These are phyloP conservation scores for Aphis craccivora DNA, from an alignment of 1,140 invertebrate genomes.

Conservation along the genomic window DNA sequence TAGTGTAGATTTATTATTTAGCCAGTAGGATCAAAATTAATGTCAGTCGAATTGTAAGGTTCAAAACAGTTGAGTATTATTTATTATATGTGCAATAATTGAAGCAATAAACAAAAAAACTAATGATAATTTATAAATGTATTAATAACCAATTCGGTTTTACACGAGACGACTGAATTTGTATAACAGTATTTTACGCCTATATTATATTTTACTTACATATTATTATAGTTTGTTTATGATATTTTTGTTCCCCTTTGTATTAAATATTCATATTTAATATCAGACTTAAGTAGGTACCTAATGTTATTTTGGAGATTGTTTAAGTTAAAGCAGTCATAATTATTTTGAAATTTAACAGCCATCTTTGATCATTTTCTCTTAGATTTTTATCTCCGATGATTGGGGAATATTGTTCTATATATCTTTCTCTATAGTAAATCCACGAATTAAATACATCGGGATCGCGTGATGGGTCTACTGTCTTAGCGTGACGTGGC, in stretches of 20 bases:
- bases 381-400: not conserved
- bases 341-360: slow-evolving; percentile 32
- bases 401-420: not conserved
- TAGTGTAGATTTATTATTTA: not conserved
- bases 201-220: not conserved
- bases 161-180: no score
- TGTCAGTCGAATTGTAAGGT: not conserved
- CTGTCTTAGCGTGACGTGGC: not conserved
- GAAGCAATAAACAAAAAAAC: not conserved
- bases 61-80: not conserved
- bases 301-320: not conserved
- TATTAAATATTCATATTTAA: not conserved
- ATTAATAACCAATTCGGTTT: not conserved
- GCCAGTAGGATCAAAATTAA: not conserved
- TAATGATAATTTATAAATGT: not conserved
- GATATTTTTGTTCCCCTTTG: not conserved
- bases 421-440: not conserved
- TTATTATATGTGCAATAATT: no score
- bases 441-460: not conserved
- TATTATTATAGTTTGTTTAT: not conserved
- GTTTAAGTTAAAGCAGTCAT: not conserved
- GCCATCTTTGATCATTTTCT: not conserved
- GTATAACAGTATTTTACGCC: not conserved
- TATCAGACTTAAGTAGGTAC: not conserved
- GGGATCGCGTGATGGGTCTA: not conserved